Evolutionary conservation across 1,140 invertebrate species (phyloP).

Genomic region (Arion vulgaris): DNA sequence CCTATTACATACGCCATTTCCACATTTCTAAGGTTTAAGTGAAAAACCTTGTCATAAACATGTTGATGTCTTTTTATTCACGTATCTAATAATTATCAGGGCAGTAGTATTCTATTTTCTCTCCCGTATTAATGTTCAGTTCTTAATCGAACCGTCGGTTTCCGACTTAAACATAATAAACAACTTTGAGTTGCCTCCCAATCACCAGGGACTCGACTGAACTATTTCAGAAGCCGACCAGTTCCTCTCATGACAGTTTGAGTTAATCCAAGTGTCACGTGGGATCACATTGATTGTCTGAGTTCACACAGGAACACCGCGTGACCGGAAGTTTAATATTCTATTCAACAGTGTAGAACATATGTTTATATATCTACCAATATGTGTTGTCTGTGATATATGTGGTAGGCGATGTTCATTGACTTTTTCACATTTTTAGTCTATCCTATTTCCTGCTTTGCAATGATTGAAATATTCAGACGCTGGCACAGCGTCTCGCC

Average conservation of each 20-base stretch:
- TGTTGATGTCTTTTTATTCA: no score
- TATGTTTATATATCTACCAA: not conserved
- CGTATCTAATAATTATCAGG: no score
- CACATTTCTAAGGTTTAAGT: no score
- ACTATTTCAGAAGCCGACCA: not conserved
- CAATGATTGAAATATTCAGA: no score
- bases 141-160: slow-evolving; percentile 6
- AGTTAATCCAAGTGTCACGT: not conserved
- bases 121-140: not conserved
- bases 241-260: slow-evolving; percentile 1
- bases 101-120: no score
- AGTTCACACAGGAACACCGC: not conserved
- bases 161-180: not conserved
- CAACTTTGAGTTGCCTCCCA: not conserved
- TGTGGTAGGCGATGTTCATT: no score
- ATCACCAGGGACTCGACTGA: not conserved
- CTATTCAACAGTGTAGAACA: not conserved
- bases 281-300: slow-evolving; percentile 10
- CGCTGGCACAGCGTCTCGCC: no score
- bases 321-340: not conserved
- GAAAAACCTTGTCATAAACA: no score
- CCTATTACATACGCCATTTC: no score
- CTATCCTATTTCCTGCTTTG: no score
- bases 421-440: no score
- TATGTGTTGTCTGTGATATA: no score